phyloP scores from a whole-genome alignment of 2,113 vertebrate genomes.

The Pardalotus punctatus region DNA sequence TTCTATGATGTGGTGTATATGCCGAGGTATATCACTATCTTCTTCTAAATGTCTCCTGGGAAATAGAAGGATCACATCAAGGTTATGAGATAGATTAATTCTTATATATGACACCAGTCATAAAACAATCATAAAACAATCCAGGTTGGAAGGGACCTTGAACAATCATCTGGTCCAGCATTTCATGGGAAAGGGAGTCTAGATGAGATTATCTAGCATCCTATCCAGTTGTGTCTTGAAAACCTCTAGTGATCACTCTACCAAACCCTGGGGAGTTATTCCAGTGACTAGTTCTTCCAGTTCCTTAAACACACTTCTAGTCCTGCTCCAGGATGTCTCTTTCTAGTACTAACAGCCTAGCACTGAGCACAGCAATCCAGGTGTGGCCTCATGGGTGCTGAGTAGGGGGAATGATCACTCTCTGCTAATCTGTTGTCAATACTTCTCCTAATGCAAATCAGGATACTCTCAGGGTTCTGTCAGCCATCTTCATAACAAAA shows the following conservation, averaged over 20 bases:
- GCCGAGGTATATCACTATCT: neutral
- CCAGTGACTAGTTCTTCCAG: neutral
- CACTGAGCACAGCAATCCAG: neutral
- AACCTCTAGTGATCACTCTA: neutral
- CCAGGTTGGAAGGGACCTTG: neutral
- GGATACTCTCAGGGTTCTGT: neutral
- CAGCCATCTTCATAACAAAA: neutral
- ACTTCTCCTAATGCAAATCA: neutral
- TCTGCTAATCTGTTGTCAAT: rapidly evolving
- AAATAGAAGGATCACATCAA: neutral
- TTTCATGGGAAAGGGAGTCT: neutral
- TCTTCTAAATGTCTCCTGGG: neutral
- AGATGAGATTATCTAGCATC: neutral
- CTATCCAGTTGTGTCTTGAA: neutral
- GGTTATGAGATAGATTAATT: neutral
- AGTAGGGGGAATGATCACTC: neutral
- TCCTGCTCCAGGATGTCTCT: neutral
- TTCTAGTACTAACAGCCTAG: neutral
- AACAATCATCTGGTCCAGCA: neutral
- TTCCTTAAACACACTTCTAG: neutral
- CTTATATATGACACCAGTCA: neutral
- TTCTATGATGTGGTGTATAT: neutral
- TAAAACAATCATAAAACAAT: neutral
- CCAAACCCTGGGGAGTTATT: neutral
- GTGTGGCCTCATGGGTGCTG: neutral